Evolutionary conservation across 2,888 invertebrate genomes (phyloP).

Genomic region (Gymnosoma rotundatum): DNA sequence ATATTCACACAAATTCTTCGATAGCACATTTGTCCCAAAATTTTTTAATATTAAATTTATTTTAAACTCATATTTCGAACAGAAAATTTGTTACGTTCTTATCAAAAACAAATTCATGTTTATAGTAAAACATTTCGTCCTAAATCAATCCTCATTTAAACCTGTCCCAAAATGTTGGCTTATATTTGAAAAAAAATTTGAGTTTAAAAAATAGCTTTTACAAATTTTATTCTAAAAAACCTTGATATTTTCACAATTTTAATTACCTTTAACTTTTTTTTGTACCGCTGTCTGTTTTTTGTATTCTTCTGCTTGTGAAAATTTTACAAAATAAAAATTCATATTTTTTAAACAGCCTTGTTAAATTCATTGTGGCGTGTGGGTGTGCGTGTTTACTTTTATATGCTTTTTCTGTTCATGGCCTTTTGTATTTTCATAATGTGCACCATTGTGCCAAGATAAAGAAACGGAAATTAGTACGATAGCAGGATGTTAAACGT

Average conservation of each 20-base stretch:
- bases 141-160: no score
- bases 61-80: no score
- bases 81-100: no score
- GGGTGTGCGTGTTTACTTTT: constrained; percentile 36
- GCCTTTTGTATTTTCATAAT: constrained; percentile 76
- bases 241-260: background rate
- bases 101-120: no score
- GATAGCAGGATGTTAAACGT: constrained; percentile 80
- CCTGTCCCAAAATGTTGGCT: no score
- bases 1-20: no score
- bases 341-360: constrained; percentile 16
- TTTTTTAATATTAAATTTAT: no score
- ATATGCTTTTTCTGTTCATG: constrained; percentile 34
- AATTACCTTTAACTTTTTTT: background rate
- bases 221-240: no score
- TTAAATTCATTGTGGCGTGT: constrained; percentile 73
- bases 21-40: no score
- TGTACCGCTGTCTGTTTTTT: background rate
- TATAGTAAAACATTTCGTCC: no score
- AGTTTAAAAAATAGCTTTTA: no score
- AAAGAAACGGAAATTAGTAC: constrained; percentile 82
- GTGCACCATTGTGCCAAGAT: constrained; percentile 81
- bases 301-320: background rate
- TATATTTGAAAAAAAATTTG: no score
- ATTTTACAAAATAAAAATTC: constrained; percentile 17